Conservation (phyloP, 35 echinoderm and acorn worm genomes). For the Apostichopus parvimensis region DNA sequence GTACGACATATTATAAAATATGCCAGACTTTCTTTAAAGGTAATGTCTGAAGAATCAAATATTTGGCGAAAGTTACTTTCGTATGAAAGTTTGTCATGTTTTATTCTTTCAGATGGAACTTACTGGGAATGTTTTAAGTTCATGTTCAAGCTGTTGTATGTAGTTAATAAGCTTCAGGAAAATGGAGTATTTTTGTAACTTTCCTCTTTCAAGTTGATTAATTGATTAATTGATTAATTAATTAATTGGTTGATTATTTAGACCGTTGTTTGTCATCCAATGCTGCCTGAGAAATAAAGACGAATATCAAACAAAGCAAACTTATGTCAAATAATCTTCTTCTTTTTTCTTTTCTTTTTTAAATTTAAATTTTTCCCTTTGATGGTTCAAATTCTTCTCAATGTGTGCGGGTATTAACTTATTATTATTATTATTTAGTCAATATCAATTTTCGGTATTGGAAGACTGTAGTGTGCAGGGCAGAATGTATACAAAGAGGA, state of each 20-base stretch:
- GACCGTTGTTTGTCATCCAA: slow-evolving; percentile 5
- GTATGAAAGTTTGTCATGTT: too few species aligned
- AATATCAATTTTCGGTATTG: too few species aligned
- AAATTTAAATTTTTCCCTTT: neutral
- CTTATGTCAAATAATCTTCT: neutral
- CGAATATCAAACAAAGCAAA: slow-evolving; percentile 4
- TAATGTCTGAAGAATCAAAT: too few species aligned
- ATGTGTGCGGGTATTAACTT: too few species aligned
- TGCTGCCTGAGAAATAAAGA: slow-evolving; percentile 17
- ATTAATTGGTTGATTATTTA: neutral
- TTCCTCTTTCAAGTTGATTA: neutral
- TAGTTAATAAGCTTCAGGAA: slow-evolving; percentile 3
- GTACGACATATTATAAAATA: too few species aligned
- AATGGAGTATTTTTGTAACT: slow-evolving; percentile 9
- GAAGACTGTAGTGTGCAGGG: too few species aligned
- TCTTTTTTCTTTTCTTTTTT: neutral
- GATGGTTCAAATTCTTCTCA: too few species aligned
- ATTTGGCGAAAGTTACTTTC: too few species aligned
- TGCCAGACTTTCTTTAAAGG: too few species aligned
- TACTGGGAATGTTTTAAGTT: neutral
- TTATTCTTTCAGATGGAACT: too few species aligned
- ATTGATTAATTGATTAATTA: neutral
- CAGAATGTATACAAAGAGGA: too few species aligned
- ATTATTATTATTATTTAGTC: too few species aligned
- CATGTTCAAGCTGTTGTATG: neutral